Base-by-base conservation (phyloP, 2,888 invertebrate genomes). In the Chydorus sphaericus region DNA sequence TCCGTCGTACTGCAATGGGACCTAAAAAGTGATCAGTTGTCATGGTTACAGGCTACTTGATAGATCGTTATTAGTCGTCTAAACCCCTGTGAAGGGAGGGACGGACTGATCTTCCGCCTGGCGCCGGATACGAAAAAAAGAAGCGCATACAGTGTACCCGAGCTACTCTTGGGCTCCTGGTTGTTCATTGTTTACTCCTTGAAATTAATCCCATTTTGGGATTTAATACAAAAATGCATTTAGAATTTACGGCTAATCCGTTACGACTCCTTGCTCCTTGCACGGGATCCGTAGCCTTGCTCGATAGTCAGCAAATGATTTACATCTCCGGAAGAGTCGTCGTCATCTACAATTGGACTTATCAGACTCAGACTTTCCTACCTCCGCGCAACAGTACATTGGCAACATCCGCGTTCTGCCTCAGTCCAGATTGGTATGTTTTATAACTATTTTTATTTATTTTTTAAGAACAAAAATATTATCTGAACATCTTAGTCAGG, bases 261-360 rank as follows among this genome's bases (percentile, higher is more conserved):
- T 44, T 52, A 6, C 52, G 52, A 18, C 36, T 52, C 8, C n/a
- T 52, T n/a, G 52, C 52, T n/a, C 52, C 52, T 18, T 52, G 33
- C 37, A 52, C 33, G 36, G 36, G 33, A 7, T 26, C 52, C 37
- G 52, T 52, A 10, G 36, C 36, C 11, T 20, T 52, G 20, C 33
- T 52, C 18, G 52, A 52, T 7, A 31, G 36, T 11, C 52, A 52
- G 16, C 31, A 52, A 16, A 26, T 52, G 52, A 36, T 52, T 36
- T 52, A 52, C 52, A 52, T 52, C 14, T 16, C 52, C 8, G 52
- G 52, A 18, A 16, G 52, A 52, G 31, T 36, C 14, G 36, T 36
- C 36, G 52, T 52, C 23, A 52, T 52, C 3, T 36, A 33, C 20
- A 31, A 52, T 18, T 26, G 31, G 33, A 52, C 23, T 16, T 23